Conservation (phyloP, 2,797 vertebrate genomes). For the Falco berigora region DNA sequence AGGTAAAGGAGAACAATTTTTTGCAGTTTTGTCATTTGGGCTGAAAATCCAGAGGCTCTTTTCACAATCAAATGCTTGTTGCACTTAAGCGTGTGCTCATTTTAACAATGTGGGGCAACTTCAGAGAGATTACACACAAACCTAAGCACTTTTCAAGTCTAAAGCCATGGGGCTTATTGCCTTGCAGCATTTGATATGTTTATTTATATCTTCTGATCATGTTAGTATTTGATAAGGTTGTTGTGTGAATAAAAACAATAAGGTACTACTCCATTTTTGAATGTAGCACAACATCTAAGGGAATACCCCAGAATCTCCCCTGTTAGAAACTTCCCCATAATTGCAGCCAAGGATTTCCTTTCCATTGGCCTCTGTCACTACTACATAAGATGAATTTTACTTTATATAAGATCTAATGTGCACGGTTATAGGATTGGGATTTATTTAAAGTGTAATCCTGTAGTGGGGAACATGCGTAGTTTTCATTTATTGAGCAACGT, state of each 20-base stretch:
- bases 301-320: neutral
- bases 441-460: neutral
- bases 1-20: conserved; percentile 48
- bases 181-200: neutral
- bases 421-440: neutral
- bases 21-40: neutral
- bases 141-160: neutral
- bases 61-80: neutral
- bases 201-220: neutral
- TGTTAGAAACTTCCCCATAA: neutral
- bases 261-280: neutral
- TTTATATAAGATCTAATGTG: neutral
- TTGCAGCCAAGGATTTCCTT: neutral
- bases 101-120: neutral
- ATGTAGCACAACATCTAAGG: neutral
- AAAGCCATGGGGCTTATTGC: neutral
- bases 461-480: neutral
- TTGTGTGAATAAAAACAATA: neutral
- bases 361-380: neutral
- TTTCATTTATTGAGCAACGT: neutral
- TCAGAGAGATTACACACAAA: neutral
- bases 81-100: neutral
- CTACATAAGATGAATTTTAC: neutral
- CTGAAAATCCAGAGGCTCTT: neutral
- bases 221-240: neutral